A percentile compares a stretch with the other conserved stretches of the same genome.
phyloP scores from a whole-genome alignment of 1,140 invertebrate genomes.

The Gonatopus flavifemur region DNA sequence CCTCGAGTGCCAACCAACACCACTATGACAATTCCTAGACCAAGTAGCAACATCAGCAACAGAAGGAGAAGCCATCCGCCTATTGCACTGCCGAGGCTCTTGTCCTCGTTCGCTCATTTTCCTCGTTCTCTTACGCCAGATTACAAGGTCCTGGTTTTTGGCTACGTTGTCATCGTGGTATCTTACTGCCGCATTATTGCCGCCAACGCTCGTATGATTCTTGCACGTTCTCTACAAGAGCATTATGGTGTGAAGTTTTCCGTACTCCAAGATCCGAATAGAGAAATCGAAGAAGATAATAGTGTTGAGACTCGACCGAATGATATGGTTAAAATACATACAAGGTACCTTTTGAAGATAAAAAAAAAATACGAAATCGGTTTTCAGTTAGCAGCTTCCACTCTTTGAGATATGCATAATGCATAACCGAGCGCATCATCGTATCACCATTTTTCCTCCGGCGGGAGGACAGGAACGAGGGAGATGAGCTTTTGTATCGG shows the following conservation, averaged over 20 bases:
- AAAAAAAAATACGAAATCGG: too few relatives aligned
- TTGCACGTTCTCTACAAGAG: too few relatives aligned
- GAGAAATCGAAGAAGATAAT: too few relatives aligned
- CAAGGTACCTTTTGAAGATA: too few relatives aligned
- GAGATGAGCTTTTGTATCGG: constrained; percentile 25
- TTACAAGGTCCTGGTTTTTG: constrained; percentile 45
- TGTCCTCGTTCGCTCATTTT: constrained; percentile 38
- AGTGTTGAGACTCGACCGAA: too few relatives aligned
- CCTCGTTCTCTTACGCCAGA: constrained; percentile 33
- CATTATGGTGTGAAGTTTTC: too few relatives aligned
- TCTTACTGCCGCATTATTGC: constrained; percentile 1
- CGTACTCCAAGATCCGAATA: too few relatives aligned
- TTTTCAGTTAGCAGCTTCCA: constrained; percentile 26
- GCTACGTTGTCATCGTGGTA: background rate
- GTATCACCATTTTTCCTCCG: constrained; percentile 33
- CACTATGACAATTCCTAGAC: constrained; percentile 31
- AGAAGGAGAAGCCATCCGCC: constrained; percentile 37
- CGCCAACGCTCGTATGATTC: too few relatives aligned
- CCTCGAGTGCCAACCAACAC: constrained; percentile 34
- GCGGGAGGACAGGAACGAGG: constrained; percentile 14
- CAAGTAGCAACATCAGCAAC: too few relatives aligned
- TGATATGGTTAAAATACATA: too few relatives aligned
- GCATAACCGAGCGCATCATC: constrained; percentile 37
- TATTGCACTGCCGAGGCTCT: too few relatives aligned
- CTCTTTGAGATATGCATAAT: constrained; percentile 31